Conservation (phyloP, 53 echinoderm and acorn worm species). For the Pentamera pediparva region DNA sequence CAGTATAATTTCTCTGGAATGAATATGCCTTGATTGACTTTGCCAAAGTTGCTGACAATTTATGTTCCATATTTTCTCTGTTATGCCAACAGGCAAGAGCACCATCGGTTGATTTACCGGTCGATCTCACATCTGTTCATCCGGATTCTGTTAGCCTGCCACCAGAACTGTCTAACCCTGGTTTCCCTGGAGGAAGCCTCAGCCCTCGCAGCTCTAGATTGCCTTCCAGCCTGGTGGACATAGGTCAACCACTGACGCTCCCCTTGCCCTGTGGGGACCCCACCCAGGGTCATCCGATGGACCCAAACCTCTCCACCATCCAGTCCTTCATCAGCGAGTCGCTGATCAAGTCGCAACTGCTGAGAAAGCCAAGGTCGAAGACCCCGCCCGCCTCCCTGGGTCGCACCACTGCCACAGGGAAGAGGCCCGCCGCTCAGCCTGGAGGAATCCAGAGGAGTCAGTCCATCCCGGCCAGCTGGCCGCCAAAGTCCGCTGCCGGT, state of each 20-base stretch:
- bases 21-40: too few species aligned
- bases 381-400: conserved; percentile 26
- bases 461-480: conserved; percentile 20
- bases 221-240: too few species aligned
- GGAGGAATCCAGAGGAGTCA: conserved; percentile 12
- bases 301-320: conserved; percentile 25
- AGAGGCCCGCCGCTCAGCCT: background rate
- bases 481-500: background rate
- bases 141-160: conserved; percentile 5
- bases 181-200: conserved; percentile 3
- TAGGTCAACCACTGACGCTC: too few species aligned
- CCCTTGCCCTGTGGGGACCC: background rate
- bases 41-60: background rate
- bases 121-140: background rate
- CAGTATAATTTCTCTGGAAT: too few species aligned
- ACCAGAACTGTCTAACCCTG: background rate
- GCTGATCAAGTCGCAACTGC: conserved; percentile 68
- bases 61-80: background rate
- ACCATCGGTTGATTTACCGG: background rate
- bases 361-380: conserved; percentile 32
- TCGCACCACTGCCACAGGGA: background rate
- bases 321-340: conserved; percentile 36
- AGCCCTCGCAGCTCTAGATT: too few species aligned
- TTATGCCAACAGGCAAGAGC: background rate
- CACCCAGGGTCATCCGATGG: background rate